Base-by-base conservation (phyloP, 2,888 invertebrate genomes). In the Ichneumoninae sp. region DNA sequence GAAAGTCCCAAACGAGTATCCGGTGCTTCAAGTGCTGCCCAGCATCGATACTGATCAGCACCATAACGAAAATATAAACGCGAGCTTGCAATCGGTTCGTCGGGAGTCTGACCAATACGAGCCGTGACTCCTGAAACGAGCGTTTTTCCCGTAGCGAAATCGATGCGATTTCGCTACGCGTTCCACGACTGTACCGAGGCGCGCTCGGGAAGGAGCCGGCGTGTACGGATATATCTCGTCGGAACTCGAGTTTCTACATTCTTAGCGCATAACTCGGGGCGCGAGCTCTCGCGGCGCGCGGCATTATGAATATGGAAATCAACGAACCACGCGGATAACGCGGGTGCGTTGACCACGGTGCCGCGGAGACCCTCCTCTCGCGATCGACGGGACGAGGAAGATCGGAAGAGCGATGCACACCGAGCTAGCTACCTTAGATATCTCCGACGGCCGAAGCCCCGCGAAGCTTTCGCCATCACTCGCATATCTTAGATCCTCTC, bases 251-350 rank as follows among this genome's bases (percentile, higher is more conserved):
- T 89, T 88, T 87, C 90, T 88, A 87, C 90, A 89, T 89, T 90
- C 90, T 88, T 88, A 85, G 83, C 83, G 79, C 88, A 87, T 87
- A 87, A 86, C 88, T 82, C 85, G 78, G 13, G 47, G 57, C 68
- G 54, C 44, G 72, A 33, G 22, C 65, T 50, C 69, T 70, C 26
- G 40, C 22, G 74, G 82, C 83, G 74, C 81, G 84, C 82, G 83
- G 82, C 86, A 85, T 86, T 87, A 89, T 89, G 88, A 88, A 89
- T 90, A 90, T 90, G 90, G 89, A 89, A 90, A 90, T 89, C 84
- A 83, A 87, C 85, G 57, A 86, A 87, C 86, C 82, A 36, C 10
- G 50, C 86, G 88, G 86, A 87, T 88, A 89, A 89, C 88, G 66
- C 83, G 90, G 83, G 86, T 88, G 88, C 87, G 87, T 89, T 89